Base-by-base conservation (phyloP, 2,888 invertebrate species). In the Tetramorium bicarinatum region DNA sequence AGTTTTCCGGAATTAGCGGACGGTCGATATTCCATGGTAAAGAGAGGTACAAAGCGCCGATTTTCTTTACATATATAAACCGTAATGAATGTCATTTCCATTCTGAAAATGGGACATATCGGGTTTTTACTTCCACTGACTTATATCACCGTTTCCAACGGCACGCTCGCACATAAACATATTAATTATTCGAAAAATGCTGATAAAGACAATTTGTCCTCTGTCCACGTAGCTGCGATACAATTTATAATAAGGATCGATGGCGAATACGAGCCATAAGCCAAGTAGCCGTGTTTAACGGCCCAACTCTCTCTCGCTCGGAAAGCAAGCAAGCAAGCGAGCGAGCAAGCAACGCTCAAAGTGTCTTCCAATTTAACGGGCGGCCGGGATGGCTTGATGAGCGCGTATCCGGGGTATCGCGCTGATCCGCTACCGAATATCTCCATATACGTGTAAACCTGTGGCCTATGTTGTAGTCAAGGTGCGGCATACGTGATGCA, bases 401-500 rank as follows among this genome's bases (percentile, higher is more conserved):
- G 85, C 77, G 83, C 81, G 66, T 67, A 85, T 86, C 85, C 84
- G 85, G 25, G 83, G 76, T 79, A 80, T 67, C 82, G 75, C 82
- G 75, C 82, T 87, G 88, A 85, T 77, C 85, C 85, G 71, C 66
- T 52, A 38, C 62, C 80, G 81, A 80, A 86, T 89, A 89, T 89
- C 90, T 83, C 69, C 69, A 52, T 88, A 85, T 91, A 88, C 88
- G 80, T 90, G 88, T 89, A 90, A 91, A 91, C 90, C 86, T 91
- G 90, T 86, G 87, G 90, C 89, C 91, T 91, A 91, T 71, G 88
- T 89, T 91, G 89, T 90, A 91, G 90, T 89, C 87, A 76, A 41
- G 79, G 83, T 83, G 87, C 91, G 83, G 89, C 87, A 92, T 92
- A 92, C 93, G 93, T 92, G 93, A 93, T 91, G 92, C 92, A 91